Evolutionary conservation across 2,113 vertebrate genomes (phyloP), one percentile per base, ranked within the genome.

Genomic region (Nothocercus nigrocapillus): DNA sequence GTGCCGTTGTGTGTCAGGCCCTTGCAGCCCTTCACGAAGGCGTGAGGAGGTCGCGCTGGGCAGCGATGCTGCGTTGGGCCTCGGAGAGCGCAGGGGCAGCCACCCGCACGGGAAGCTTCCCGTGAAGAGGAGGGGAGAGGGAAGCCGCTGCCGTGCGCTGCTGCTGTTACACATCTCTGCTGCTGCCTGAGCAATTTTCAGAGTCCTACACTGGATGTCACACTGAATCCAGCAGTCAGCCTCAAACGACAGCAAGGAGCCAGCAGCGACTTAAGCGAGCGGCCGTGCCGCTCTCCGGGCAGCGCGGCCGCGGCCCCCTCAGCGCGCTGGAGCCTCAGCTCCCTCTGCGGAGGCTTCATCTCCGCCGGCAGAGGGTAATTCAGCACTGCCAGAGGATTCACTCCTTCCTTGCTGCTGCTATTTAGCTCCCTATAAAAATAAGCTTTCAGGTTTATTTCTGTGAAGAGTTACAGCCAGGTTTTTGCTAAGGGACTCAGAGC

Each of bases 291-390:
- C 42, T 11, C 42, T 5, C 42, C 44, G 44, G 44, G 14, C 42
- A 42, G 42, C 42, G 42, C 42, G 42, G 42, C 14, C 42, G 42
- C 42, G 8, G 45, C 45, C 17, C 45, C 42, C 42, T 11, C 14
- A 11, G 42, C 36, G 42, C 42, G 42, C 42, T 42, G 42, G 11
- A 42, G 42, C 42, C 45, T 18, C 16, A 15, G 45, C 45, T 45
- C 45, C 45, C 45, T 42, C 45, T 19, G 45, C 45, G 45, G 7
- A 69, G 59, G 8, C 87, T 66, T 84, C 42, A 42, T 87, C 90
- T 95, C 85, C 18, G 14, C 34, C 16, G 78, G 93, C 94, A 97
- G 90, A 86, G 68, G 66, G 79, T 18, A 54, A 77, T 84, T 85
- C 67, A 86, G 81, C 24, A 56, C 21, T 72, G 59, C 68, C 63